Evolutionary conservation across 2,113 vertebrate genomes (phyloP).

Genomic region (Perccottus glenii): DNA sequence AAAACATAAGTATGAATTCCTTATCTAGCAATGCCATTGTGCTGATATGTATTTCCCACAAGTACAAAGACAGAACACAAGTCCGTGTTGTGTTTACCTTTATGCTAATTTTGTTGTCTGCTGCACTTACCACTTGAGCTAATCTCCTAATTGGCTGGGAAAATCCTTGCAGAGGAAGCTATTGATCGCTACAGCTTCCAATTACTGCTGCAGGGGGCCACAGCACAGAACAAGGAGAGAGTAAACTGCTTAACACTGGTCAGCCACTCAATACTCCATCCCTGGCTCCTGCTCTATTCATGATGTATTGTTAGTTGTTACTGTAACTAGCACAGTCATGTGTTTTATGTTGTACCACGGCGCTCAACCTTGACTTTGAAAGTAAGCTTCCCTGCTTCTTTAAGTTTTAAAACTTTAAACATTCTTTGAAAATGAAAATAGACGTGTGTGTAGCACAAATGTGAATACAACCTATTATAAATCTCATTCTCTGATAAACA

Average conservation of each 20-base stretch:
- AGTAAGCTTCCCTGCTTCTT: background rate
- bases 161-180: slow-evolving; percentile 75
- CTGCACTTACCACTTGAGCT: slow-evolving; percentile 64
- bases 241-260: slow-evolving; percentile 62
- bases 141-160: slow-evolving; percentile 78
- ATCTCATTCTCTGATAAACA: no score
- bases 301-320: slow-evolving; percentile 34
- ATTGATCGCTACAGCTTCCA: slow-evolving; percentile 71
- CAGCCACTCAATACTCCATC: slow-evolving; percentile 49
- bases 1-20: no score
- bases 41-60: no score
- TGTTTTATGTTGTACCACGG: slow-evolving; percentile 15
- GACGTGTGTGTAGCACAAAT: no score
- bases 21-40: no score
- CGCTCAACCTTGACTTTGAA: slow-evolving; percentile 18
- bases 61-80: background rate
- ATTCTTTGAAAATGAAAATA: background rate
- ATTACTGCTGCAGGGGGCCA: slow-evolving; percentile 49
- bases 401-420: background rate
- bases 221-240: slow-evolving; percentile 47
- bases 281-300: slow-evolving; percentile 45
- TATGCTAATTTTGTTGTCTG: slow-evolving; percentile 67
- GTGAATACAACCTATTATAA: background rate
- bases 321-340: slow-evolving; percentile 14
- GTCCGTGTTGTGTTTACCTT: slow-evolving; percentile 43